Evolutionary conservation across 2,888 invertebrate genomes (phyloP).

Genomic region (Apomyelois bistriatella): DNA sequence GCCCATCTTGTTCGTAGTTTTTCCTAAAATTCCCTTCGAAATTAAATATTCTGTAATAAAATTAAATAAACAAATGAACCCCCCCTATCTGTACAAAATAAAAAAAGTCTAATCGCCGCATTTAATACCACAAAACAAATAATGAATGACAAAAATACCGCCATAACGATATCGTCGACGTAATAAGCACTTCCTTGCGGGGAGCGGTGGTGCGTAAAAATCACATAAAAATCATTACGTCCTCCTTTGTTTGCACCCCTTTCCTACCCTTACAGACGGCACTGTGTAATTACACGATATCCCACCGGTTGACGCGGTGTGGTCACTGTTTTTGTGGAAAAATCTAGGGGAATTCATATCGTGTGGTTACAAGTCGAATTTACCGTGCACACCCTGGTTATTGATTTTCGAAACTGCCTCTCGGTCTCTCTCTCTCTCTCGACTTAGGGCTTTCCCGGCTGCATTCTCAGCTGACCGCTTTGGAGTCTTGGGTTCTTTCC

Average conservation of each 20-base stretch:
- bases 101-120: neutral
- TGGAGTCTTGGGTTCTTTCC: too few relatives aligned
- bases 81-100: too few relatives aligned
- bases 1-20: too few relatives aligned
- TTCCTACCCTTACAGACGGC: conserved; percentile 44
- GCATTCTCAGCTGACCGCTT: too few relatives aligned
- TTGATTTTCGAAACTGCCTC: too few relatives aligned
- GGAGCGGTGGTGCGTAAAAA: conserved; percentile 52
- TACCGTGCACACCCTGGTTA: too few relatives aligned
- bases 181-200: conserved; percentile 27
- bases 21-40: too few relatives aligned
- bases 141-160: conserved; percentile 7
- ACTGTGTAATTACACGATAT: conserved; percentile 44
- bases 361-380: too few relatives aligned
- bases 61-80: too few relatives aligned
- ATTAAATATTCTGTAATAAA: too few relatives aligned
- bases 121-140: conserved; percentile 8
- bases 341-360: neutral
- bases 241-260: conserved; percentile 48
- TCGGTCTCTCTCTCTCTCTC: too few relatives aligned
- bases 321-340: conserved; percentile 17
- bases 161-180: conserved; percentile 1
- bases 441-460: too few relatives aligned
- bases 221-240: conserved; percentile 66
- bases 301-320: conserved; percentile 22